Evolutionary conservation across 2,113 vertebrate genomes (phyloP).

Genomic region (Phaethornis superciliosus): DNA sequence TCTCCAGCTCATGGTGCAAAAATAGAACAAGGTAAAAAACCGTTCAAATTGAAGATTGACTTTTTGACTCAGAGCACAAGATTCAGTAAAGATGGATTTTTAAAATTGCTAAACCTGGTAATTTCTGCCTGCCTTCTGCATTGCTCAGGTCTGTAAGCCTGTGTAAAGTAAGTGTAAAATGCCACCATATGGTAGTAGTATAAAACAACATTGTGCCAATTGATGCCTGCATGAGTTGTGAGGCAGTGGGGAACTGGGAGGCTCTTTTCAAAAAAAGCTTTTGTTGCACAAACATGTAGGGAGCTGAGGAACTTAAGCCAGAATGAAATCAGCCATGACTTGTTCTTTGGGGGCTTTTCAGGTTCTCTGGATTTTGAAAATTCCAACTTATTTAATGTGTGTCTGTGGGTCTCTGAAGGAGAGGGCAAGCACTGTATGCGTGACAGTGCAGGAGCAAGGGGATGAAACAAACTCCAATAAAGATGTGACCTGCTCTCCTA

Average conservation of each 20-base stretch:
- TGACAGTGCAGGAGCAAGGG: neutral
- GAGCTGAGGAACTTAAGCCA: neutral
- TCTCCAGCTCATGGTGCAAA: neutral
- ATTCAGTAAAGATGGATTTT: neutral
- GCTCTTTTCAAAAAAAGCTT: neutral
- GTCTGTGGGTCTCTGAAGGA: neutral
- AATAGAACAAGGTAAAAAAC: neutral
- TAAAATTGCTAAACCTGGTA: neutral
- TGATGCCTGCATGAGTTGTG: neutral
- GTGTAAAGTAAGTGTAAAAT: neutral
- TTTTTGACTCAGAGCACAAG: neutral
- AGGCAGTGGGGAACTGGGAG: neutral
- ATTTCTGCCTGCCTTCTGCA: neutral
- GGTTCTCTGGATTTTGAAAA: neutral
- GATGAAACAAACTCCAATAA: neutral
- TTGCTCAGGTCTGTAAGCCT: neutral
- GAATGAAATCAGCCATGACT: neutral
- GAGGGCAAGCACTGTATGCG: neutral
- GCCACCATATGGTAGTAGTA: neutral
- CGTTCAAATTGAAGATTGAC: neutral
- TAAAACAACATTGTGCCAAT: rapidly evolving
- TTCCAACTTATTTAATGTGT: neutral
- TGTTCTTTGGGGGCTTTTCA: neutral
- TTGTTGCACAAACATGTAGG: neutral
- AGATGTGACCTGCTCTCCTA: neutral